Conservation (phyloP, 2,113 vertebrate species). For the Hippoglossus stenolepis region DNA sequence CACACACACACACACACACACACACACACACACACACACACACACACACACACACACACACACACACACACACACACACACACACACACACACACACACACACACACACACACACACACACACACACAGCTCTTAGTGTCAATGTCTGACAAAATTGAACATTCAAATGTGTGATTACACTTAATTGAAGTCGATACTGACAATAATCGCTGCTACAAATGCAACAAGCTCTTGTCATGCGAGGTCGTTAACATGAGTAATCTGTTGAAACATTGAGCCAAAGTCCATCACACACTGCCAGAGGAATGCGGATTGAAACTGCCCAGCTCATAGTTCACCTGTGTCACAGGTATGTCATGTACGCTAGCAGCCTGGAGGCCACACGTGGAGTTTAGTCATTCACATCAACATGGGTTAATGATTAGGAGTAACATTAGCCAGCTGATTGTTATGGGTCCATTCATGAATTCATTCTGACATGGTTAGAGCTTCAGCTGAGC, state of each 20-base stretch:
- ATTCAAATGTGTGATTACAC: neutral
- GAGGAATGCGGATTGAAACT: neutral
- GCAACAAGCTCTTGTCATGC: no score
- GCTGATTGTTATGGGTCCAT: neutral
- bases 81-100: no score
- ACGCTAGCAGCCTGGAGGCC: no score
- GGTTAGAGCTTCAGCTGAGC: neutral
- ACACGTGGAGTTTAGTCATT: neutral
- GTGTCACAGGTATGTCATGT: neutral
- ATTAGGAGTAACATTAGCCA: neutral
- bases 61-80: no score
- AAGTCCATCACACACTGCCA: neutral
- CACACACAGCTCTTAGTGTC: no score
- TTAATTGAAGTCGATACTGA: neutral
- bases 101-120: no score
- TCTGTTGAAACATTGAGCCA: neutral
- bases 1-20: no score
- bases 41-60: no score
- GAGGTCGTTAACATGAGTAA: neutral
- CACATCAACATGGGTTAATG: neutral
- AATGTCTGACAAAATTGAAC: neutral
- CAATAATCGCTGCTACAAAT: neutral
- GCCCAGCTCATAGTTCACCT: neutral
- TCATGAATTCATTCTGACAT: neutral
- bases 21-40: no score